phyloP scores from a whole-genome alignment of 1,140 invertebrate genomes.

The Heliconius hermathena region DNA sequence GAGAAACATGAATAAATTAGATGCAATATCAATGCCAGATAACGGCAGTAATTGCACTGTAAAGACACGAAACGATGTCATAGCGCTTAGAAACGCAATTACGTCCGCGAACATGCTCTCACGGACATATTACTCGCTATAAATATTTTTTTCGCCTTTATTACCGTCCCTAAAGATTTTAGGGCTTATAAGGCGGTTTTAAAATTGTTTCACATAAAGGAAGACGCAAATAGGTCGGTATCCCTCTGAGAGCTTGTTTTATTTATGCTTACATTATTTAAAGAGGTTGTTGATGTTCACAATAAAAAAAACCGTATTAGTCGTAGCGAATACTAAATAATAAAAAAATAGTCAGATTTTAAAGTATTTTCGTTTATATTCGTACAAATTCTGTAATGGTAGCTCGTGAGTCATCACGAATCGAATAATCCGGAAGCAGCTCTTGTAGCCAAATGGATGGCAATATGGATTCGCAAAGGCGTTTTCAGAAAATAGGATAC shows the following conservation, averaged over 20 bases:
- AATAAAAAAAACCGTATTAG: background rate
- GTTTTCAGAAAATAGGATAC: slow-evolving; percentile 63
- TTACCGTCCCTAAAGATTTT: slow-evolving; percentile 56
- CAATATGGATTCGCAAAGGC: slow-evolving; percentile 62
- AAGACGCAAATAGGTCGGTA: slow-evolving; percentile 3
- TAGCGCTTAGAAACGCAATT: slow-evolving; percentile 75
- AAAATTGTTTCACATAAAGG: slow-evolving; percentile 24
- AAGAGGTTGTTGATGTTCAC: background rate
- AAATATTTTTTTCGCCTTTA: slow-evolving; percentile 63
- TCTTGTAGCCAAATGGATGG: slow-evolving; percentile 61
- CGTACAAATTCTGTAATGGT: slow-evolving; percentile 39
- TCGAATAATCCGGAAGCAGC: slow-evolving; percentile 49
- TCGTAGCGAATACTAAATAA: background rate
- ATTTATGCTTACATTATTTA: slow-evolving; percentile 5
- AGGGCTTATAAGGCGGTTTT: slow-evolving; percentile 48
- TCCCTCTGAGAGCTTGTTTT: background rate
- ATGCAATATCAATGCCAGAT: slow-evolving; percentile 80
- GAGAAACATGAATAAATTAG: slow-evolving; percentile 71
- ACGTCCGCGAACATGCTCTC: slow-evolving; percentile 65
- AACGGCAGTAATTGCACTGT: slow-evolving; percentile 77
- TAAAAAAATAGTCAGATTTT: slow-evolving; percentile 35
- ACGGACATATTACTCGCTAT: slow-evolving; percentile 62
- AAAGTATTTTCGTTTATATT: slow-evolving; percentile 28
- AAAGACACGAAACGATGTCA: slow-evolving; percentile 76
- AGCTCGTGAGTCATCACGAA: slow-evolving; percentile 47